These are phyloP conservation scores for Drosophila tripunctata DNA, from an alignment of 2,888 invertebrate species.

Conservation along the genomic window DNA sequence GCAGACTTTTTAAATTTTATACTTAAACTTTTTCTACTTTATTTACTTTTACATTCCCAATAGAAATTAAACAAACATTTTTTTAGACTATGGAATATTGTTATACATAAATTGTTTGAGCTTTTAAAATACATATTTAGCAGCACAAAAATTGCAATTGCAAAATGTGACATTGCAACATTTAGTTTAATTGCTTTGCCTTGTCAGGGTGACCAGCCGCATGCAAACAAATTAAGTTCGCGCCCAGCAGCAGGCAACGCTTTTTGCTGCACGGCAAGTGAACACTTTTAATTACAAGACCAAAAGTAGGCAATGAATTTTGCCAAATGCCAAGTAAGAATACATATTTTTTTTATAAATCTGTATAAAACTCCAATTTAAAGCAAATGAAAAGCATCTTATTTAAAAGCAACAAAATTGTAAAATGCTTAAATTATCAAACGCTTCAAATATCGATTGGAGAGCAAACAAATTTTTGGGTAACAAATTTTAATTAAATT, in stretches of 20 bases:
- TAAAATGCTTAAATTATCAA: background rate
- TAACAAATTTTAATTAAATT: conserved; percentile 40
- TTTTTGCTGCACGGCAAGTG: background rate
- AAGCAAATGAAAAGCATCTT: background rate
- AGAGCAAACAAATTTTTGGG: conserved; percentile 10
- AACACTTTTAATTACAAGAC: conserved; percentile 5
- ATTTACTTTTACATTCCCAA: no score
- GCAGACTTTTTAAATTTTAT: no score
- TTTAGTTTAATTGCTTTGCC: no score
- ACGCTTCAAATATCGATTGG: conserved; percentile 1
- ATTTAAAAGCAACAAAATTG: background rate
- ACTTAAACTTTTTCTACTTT: no score
- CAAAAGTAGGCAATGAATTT: conserved; percentile 13
- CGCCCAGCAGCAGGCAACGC: conserved; percentile 5
- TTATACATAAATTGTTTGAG: no score
- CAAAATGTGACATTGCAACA: no score
- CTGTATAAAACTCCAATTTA: no score
- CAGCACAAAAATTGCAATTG: no score
- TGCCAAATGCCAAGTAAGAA: background rate
- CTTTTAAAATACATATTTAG: no score
- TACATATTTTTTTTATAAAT: background rate
- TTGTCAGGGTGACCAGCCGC: no score
- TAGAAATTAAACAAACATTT: no score
- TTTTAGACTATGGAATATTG: no score
- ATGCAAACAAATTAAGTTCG: background rate